Base-by-base conservation (phyloP, 92 coral and sea anemone genomes). In the Epizoanthus rinbou region DNA sequence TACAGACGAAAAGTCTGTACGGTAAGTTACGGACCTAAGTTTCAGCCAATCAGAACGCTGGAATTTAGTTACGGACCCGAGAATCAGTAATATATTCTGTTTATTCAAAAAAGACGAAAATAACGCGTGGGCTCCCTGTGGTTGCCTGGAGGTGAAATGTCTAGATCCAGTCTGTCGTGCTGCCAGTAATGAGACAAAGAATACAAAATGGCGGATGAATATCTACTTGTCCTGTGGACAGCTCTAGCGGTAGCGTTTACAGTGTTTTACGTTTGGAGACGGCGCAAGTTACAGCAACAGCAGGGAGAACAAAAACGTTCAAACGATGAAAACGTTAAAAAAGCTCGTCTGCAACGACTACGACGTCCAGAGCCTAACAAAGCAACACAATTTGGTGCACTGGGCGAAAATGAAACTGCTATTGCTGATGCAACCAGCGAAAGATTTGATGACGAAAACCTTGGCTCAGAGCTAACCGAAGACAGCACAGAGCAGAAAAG, bases 171-270 rank as follows among this genome's bases (percentile, higher is more conserved):
- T 47, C 54, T 28, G 7, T 47, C 54, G 15, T 15, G 54, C 54
- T 9, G 54, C 54, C 54, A 47, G 54, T 8, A 47, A 47, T 47
- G 54, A 47, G 54, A 11, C 54, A 47, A 11, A 9, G 54, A 47
- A 47, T 47, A 41, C 58, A 89, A 95, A 69, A 94, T 92, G 98
- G 97, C 92, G 92, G 98, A 90, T 78, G 91, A 91, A 50, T 35
- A 75, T 35, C 66, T 81, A 16, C 79, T 91, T 50, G 70, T 94
- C 24, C 76, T 88, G 17, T 90, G 94, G 97, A 85, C 93, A 19
- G 75, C 73, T 82, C 70, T 92, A 4, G 90, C 86, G 1, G 85
- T 90, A 28, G 31, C 94, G 19, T 86, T 88, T 24, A 81, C 83
- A 39, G 52, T 90, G n/a, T 87, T 88, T 73, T 80, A 76, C 68